Evolutionary conservation across 1,140 invertebrate species (phyloP).

Genomic region (Drosophila setifemur): DNA sequence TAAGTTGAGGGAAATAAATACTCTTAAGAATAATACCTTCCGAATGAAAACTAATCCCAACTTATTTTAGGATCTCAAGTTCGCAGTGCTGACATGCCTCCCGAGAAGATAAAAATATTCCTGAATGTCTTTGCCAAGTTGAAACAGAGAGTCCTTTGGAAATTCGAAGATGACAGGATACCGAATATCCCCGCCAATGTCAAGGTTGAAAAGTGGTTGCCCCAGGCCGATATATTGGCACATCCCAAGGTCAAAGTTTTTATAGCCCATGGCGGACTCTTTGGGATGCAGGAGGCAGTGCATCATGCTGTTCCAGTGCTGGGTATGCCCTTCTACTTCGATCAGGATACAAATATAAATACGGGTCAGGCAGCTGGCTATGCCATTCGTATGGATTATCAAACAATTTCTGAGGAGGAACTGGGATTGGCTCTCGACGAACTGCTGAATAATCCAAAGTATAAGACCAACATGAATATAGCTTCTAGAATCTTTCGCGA

Average conservation of each 20-base stretch:
- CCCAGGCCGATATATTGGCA: conserved; percentile 85
- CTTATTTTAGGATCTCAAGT: conserved; percentile 72
- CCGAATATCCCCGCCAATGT: conserved; percentile 84
- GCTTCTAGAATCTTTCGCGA: conserved; percentile 84
- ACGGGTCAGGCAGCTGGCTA: conserved; percentile 34
- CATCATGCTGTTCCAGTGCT: conserved; percentile 85
- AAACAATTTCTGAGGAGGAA: conserved; percentile 58
- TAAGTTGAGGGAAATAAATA: conserved; percentile 1
- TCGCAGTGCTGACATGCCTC: conserved; percentile 74
- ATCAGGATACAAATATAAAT: conserved; percentile 82
- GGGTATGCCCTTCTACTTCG: conserved; percentile 85
- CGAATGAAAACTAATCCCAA: too few relatives aligned
- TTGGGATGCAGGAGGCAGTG: conserved; percentile 85
- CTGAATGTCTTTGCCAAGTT: conserved; percentile 83
- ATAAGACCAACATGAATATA: conserved; percentile 72
- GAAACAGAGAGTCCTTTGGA: conserved; percentile 86
- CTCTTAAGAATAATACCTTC: too few relatives aligned
- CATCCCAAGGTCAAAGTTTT: conserved; percentile 85
- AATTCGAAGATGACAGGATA: conserved; percentile 84
- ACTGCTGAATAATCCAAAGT: conserved; percentile 82
- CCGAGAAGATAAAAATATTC: conserved; percentile 82
- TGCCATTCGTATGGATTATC: conserved; percentile 52
- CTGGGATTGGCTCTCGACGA: conserved; percentile 79
- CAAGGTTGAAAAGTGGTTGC: conserved; percentile 85
- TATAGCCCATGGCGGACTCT: conserved; percentile 85